Conservation (phyloP, 2,888 invertebrate species). For the Eustalomyia histrio region DNA sequence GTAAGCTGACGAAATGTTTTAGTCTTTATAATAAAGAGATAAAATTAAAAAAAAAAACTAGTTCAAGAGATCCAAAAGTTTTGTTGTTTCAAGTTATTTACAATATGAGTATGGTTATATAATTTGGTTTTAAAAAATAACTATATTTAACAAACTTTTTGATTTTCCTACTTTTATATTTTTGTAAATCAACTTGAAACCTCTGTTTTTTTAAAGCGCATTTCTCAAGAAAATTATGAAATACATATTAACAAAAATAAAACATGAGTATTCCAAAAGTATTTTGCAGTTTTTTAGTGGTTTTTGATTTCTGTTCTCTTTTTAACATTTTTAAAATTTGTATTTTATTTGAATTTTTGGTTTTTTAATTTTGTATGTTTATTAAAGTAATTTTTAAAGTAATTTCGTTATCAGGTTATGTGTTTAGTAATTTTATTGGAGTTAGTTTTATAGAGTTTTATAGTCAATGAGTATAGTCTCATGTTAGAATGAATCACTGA, state of each 20-base stretch:
- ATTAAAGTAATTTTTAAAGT: conserved; percentile 68
- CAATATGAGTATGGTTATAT: too few relatives aligned
- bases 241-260: neutral
- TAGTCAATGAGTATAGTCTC: too few relatives aligned
- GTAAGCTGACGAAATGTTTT: too few relatives aligned
- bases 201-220: conserved; percentile 43
- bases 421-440: conserved; percentile 62
- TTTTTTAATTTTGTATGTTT: conserved; percentile 36
- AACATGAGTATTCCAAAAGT: neutral
- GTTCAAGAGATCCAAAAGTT: conserved; percentile 39
- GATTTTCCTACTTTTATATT: conserved; percentile 39
- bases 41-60: too few relatives aligned
- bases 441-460: conserved; percentile 67
- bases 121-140: neutral
- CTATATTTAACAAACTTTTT: conserved; percentile 37
- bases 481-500: too few relatives aligned
- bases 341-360: conserved; percentile 54
- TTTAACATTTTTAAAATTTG: conserved; percentile 58
- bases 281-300: conserved; percentile 22
- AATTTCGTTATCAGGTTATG: conserved; percentile 70
- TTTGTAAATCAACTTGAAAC: conserved; percentile 59
- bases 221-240: conserved; percentile 9
- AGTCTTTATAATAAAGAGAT: too few relatives aligned
- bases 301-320: conserved; percentile 18
- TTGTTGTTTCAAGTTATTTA: conserved; percentile 9